Base-by-base conservation (phyloP, 2,888 invertebrate species). In the Pristionchus mayeri region DNA sequence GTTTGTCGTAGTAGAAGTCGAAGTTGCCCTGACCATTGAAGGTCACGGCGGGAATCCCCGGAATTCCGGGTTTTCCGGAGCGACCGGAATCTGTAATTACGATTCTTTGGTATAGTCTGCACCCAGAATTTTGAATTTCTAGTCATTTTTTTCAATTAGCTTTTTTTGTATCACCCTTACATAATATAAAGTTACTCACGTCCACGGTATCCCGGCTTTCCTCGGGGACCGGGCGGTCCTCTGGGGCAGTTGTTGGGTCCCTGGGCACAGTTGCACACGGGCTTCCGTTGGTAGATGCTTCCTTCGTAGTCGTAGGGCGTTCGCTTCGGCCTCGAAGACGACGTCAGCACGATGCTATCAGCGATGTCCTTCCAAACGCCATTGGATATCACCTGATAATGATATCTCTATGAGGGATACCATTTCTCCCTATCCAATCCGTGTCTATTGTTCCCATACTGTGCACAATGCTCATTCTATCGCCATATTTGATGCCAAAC, bases 191-290 rank as follows among this genome's bases (percentile, higher is more conserved):
- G 40, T 52, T 21, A 84, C 71, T 86, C 78, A 54, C 85, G 84
- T 40, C 86, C 86, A 30, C 67, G 76, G 80, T 76, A 57, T 63
- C 86, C 86, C 3, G 85, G 57, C 34, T 81, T 87, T 80, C 89
- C 89, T 21, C 87, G 79, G 0, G 82, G 27, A 11, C 89, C 89
- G 6, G 87, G 86, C 27, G 86, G 76, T 37, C 89, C 89, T 2
- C 52, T 18, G n/a, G 79, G 79, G 16, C 79, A 79, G 54, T 54
- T 54, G 37, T 54, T 79, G 52, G 79, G 79, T 6, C 79, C 79
- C 21, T 79, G 34, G 1, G 52, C 79, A 27, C 79, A 79, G n/a
- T 27, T 37, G 79, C 79, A 79, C 27, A 0, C 18, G 16, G 30
- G 24, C 37, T 67, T 67, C 37, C 67, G 16, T 18, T 67, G 37